A percentile compares a stretch with the other conserved stretches of the same genome.
Conservation (phyloP, 2,113 vertebrate genomes). For the Antigone vipio region DNA sequence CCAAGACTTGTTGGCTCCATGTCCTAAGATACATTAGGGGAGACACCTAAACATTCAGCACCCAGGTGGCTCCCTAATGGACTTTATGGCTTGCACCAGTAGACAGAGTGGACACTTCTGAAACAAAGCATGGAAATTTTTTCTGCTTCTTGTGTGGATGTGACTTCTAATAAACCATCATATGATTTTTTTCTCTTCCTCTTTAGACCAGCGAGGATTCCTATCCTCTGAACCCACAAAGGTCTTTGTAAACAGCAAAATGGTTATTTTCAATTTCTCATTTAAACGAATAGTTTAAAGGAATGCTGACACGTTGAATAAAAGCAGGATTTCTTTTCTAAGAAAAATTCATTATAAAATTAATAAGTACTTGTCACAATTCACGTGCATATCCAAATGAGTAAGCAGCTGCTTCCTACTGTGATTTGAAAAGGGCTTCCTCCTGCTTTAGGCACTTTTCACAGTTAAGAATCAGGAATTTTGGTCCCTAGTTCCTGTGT, state of each 20-base stretch:
- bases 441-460: background rate
- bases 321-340: background rate
- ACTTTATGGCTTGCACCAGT: background rate
- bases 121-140: background rate
- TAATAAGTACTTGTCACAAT: background rate
- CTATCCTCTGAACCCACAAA: background rate
- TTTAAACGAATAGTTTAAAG: background rate
- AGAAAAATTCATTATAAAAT: background rate
- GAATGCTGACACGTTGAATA: background rate
- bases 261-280: background rate
- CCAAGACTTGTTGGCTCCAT: background rate
- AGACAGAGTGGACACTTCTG: background rate
- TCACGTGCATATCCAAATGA: background rate
- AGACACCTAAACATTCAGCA: background rate
- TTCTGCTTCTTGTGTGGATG: background rate
- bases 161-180: background rate
- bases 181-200: background rate
- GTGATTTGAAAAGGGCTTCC: background rate
- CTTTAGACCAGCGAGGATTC: background rate
- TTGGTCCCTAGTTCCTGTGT: background rate
- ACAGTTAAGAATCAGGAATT: background rate
- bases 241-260: background rate
- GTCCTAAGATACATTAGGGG: background rate
- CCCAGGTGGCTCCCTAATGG: background rate
- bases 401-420: background rate